Evolutionary conservation across 2,888 invertebrate genomes (phyloP), one percentile per base, ranked within the genome.

Genomic region (Suillia variegata): DNA sequence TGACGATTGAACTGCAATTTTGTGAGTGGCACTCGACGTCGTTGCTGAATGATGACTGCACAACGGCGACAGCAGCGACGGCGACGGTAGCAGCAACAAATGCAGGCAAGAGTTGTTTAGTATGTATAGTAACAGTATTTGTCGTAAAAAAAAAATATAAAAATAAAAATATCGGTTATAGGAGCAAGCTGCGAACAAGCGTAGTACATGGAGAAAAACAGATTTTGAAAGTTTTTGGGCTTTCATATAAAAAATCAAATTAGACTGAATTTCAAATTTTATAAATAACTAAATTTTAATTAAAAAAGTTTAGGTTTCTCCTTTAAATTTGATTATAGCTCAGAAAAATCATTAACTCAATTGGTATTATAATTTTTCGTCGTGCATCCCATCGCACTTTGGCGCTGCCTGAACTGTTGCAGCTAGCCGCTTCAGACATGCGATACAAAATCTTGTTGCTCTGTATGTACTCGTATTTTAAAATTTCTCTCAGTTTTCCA

Each of bases 11-110:
- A 18, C 45, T 45, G 45, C 45, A 45, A 45, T 45, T 45, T 45
- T 45, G 45, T 20, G 45, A 45, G 45, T 45, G 45, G 38, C 38
- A 38, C 38, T 38, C 38, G n/a, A n/a, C n/a, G n/a, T n/a, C n/a
- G n/a, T n/a, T n/a, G 38, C 15, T 38, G 38, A 38, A n/a, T 8
- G 38, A 38, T 38, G 38, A n/a, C 12, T 4, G n/a, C 8, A n/a
- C n/a, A n/a, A n/a, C n/a, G 38, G 38, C 31, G 31, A 12, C 31
- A n/a, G 38, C n/a, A 38, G n/a, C 12, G 38, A n/a, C 12, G 12
- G n/a, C 38, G 38, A 13, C 38, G n/a, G 15, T n/a, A n/a, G 38
- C n/a, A 6, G 8, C n/a, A n/a, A n/a, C 38, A n/a, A 38, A 13
- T 6, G 38, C 12, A n/a, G n/a, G n/a, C n/a, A n/a, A n/a, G 31